Evolutionary conservation across 2,113 vertebrate species (phyloP).

Genomic region (Channa maculata): DNA sequence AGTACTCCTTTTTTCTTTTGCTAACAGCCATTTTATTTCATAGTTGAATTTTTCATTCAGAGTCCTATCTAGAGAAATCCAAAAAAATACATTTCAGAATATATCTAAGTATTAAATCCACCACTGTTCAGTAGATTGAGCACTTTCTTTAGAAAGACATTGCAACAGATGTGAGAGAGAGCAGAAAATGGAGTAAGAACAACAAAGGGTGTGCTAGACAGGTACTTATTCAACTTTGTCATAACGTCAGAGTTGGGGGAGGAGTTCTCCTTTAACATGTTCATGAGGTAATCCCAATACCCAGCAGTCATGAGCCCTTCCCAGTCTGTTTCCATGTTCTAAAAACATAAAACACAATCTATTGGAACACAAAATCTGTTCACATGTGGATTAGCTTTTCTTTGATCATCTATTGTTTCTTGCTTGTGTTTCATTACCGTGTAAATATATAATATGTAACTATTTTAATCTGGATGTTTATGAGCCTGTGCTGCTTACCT

Average conservation of each 20-base stretch:
- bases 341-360: constrained; percentile 35
- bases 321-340: constrained; percentile 50
- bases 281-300: constrained; percentile 73
- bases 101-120: not conserved
- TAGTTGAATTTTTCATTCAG: too few species aligned
- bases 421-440: constrained; percentile 1
- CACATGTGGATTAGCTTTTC: not conserved
- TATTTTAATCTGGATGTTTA: not conserved
- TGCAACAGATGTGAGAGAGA: constrained; percentile 36
- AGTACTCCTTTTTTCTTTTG: not conserved
- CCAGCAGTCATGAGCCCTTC: constrained; percentile 53
- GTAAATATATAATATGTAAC: too few species aligned
- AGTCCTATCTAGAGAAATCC: not conserved
- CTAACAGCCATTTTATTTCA: constrained; percentile 8
- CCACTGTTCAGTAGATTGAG: constrained; percentile 8
- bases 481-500: not conserved
- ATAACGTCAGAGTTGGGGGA: constrained; percentile 55
- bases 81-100: not conserved
- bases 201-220: constrained; percentile 61
- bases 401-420: constrained; percentile 1
- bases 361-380: constrained; percentile 11
- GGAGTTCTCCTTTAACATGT: constrained; percentile 56
- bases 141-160: constrained; percentile 10
- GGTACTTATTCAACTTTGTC: constrained; percentile 74
- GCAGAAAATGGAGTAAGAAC: constrained; percentile 38